Evolutionary conservation across 2,113 vertebrate species (phyloP), one percentile per base, ranked within the genome.

Genomic region (Crocuta crocuta): DNA sequence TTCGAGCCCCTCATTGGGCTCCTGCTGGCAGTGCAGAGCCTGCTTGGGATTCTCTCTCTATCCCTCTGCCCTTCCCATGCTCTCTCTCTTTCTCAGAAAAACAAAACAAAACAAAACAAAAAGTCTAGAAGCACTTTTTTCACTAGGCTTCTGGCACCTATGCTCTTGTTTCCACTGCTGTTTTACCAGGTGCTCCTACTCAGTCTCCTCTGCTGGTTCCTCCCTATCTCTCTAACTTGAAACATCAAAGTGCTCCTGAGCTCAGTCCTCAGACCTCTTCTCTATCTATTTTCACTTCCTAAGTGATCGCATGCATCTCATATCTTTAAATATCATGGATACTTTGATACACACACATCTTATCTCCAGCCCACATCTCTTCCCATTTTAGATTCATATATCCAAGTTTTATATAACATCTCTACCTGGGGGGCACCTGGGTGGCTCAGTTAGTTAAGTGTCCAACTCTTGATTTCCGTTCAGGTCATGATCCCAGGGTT

Each of bases 401-500:
- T 66, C 15, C 7, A 94, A 80, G 43, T 53, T 89, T 55, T 91
- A 93, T n/a, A 65, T 89, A 83, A 83, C 66, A 93, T 87, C 84
- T 93, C 78, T 70, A 78, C 45, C 8, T 10, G 17, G 58, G 58
- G 21, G 58, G 58, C 21, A 1, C 58, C 21, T 61, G 58, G 58
- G 21, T 9, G 58, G 21, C 58, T 61, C 58, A 61, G 58, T 61
- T 5, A 58, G 55, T 58, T 58, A 58, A 58, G 55, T 17, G 55
- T 58, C 58, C 21, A 1, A 23, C 19, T 61, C 21, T 61, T 61
- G 21, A 23, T 61, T 61, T 9, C 58, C 1, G 21, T 8, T 23
- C 8, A 61, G 58, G 58, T 61, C 58, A 61, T 17, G 0, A 61
- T 61, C 58, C 58, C 58, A 61, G 58, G 58, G 58, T 61, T 61